phyloP scores from a whole-genome alignment of 2,888 invertebrate genomes.

The Trypoxylon attenuatum region DNA sequence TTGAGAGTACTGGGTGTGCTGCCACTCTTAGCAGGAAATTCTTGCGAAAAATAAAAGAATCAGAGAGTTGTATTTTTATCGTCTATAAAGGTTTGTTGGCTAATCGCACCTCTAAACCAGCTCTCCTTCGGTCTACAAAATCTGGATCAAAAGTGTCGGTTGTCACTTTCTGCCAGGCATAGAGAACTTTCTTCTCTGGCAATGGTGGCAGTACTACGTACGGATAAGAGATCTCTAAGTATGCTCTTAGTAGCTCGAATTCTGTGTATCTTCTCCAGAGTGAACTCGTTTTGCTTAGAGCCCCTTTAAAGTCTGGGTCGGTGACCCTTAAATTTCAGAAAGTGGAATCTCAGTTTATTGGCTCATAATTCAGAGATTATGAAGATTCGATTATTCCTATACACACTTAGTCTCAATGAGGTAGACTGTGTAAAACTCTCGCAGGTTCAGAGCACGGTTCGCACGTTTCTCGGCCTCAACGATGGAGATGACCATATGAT shows the following conservation, averaged over 20 bases:
- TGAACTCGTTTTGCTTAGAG: slow-evolving; percentile 80
- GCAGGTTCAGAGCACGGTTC: slow-evolving; percentile 83
- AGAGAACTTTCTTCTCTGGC: slow-evolving; percentile 86
- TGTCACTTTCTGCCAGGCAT: slow-evolving; percentile 85
- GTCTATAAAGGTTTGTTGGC: not conserved
- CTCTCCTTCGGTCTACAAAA: slow-evolving; percentile 88
- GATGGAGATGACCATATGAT: slow-evolving; percentile 85
- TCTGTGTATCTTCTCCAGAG: slow-evolving; percentile 90
- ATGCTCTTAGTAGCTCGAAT: slow-evolving; percentile 87
- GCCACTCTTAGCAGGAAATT: slow-evolving; percentile 86
- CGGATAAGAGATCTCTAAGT: slow-evolving; percentile 86
- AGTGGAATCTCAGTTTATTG: too few relatives aligned
- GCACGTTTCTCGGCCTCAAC: slow-evolving; percentile 86
- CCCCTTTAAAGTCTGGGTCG: slow-evolving; percentile 79
- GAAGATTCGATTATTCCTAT: too few relatives aligned
- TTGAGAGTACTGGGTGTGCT: slow-evolving; percentile 83
- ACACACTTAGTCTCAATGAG: slow-evolving; percentile 86
- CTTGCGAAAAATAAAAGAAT: slow-evolving; percentile 64
- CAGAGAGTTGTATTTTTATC: not conserved
- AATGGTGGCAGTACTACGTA: slow-evolving; percentile 87
- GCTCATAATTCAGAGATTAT: too few relatives aligned
- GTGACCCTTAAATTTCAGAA: too few relatives aligned
- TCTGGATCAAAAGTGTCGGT: slow-evolving; percentile 89
- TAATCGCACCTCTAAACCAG: slow-evolving; percentile 81
- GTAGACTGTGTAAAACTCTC: slow-evolving; percentile 87